These are phyloP conservation scores for Helicoverpa assulta DNA, from an alignment of 2,888 invertebrate species.

Conservation along the genomic window DNA sequence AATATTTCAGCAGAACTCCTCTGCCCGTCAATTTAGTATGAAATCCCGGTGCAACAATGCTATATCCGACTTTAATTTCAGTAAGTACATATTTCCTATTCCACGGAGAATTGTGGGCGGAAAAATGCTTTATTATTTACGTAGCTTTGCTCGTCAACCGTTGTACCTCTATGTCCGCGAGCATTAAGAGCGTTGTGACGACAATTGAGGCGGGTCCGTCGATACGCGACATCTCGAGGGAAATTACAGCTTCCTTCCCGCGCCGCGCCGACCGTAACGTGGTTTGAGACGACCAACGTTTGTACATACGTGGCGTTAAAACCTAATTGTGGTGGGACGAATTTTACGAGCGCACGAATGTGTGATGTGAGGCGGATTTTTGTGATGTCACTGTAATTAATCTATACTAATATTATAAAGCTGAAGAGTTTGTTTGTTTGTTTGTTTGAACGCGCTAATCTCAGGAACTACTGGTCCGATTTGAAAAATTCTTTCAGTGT, in stretches of 20 bases:
- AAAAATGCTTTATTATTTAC: constrained; percentile 57
- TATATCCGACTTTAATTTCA: constrained; percentile 41
- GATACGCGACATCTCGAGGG: constrained; percentile 77
- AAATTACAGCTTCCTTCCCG: constrained; percentile 76
- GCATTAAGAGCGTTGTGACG: constrained; percentile 60
- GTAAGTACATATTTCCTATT: constrained; percentile 43
- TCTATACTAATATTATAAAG: no score
- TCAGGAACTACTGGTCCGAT: no score
- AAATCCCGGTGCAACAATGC: constrained; percentile 40
- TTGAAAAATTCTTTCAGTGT: no score
- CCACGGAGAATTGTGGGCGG: constrained; percentile 33
- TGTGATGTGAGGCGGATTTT: constrained; percentile 29
- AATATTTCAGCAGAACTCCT: constrained; percentile 16
- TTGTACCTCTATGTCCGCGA: constrained; percentile 52
- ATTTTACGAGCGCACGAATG: constrained; percentile 27
- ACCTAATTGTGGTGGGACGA: constrained; percentile 71
- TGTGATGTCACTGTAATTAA: constrained; percentile 6
- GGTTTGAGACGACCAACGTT: constrained; percentile 69
- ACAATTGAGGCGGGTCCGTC: constrained; percentile 73
- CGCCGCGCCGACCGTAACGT: constrained; percentile 61
- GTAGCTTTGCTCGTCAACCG: constrained; percentile 47
- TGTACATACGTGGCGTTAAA: constrained; percentile 69
- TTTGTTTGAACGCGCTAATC: no score
- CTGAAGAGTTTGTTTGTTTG: no score
- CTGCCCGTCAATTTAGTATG: constrained; percentile 28